These are phyloP conservation scores for Chunga burmeisteri DNA, from an alignment of 2,113 vertebrate species.

Conservation along the genomic window DNA sequence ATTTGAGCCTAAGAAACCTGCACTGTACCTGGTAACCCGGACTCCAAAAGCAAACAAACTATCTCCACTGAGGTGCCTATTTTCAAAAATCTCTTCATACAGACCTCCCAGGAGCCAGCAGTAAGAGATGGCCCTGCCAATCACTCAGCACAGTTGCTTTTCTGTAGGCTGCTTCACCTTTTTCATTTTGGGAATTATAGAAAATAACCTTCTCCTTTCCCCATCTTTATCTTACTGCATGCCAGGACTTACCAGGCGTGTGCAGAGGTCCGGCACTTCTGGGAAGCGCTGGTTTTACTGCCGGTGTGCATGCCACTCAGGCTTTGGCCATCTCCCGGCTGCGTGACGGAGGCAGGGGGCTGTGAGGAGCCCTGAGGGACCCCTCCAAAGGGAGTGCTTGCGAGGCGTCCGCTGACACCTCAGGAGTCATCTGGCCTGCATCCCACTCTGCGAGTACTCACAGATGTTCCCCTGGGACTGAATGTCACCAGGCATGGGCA, in stretches of 20 bases:
- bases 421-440: neutral
- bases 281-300: neutral
- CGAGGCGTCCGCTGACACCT: neutral
- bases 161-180: neutral
- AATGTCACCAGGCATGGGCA: neutral
- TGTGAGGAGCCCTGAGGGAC: neutral
- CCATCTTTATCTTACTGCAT: too few relatives aligned
- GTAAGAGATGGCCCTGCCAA: neutral
- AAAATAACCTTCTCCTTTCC: neutral
- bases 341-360: neutral
- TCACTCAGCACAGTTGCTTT: neutral
- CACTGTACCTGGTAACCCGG: neutral
- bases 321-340: neutral
- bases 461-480: neutral
- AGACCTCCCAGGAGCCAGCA: neutral
- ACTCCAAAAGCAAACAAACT: neutral
- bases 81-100: neutral
- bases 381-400: neutral
- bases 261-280: too few relatives aligned
- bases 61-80: neutral
- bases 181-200: neutral
- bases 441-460: neutral
- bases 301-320: accelerated
- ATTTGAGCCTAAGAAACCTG: neutral
- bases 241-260: accelerated